phyloP scores from a whole-genome alignment of 2,888 invertebrate species.

The Diarsia rubi region DNA sequence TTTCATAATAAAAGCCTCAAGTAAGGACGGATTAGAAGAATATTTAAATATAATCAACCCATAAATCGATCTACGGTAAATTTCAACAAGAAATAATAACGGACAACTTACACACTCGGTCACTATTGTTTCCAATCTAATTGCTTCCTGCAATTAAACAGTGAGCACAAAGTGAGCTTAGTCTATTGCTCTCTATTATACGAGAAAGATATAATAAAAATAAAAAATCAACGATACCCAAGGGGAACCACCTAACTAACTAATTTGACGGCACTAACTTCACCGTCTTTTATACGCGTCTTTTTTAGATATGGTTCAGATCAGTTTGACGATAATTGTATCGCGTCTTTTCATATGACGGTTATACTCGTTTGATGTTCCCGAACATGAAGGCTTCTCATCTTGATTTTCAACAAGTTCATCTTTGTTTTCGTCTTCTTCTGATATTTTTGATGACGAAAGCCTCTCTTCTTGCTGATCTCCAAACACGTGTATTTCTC shows the following conservation, averaged over 20 bases:
- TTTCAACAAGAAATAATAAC: not conserved
- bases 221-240: not conserved
- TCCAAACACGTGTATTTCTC: not conserved
- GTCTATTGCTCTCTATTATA: not conserved
- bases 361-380: not conserved
- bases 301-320: no score
- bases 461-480: not conserved
- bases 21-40: not conserved
- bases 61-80: not conserved
- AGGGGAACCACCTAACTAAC: not conserved
- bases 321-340: slow-evolving; percentile 7
- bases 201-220: not conserved
- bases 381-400: not conserved
- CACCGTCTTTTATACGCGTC: no score
- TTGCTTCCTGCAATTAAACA: not conserved
- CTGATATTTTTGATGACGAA: not conserved
- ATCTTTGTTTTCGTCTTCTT: not conserved
- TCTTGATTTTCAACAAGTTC: not conserved
- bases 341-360: not conserved
- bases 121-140: not conserved
- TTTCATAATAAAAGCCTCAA: not conserved
- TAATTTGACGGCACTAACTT: not conserved
- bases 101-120: not conserved
- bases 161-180: not conserved
- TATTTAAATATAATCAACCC: not conserved